Percentiles rank a stretch among this genome's conserved stretches.
These are phyloP conservation scores for Leucania comma DNA, from an alignment of 2,888 invertebrate genomes.

Conservation along the genomic window DNA sequence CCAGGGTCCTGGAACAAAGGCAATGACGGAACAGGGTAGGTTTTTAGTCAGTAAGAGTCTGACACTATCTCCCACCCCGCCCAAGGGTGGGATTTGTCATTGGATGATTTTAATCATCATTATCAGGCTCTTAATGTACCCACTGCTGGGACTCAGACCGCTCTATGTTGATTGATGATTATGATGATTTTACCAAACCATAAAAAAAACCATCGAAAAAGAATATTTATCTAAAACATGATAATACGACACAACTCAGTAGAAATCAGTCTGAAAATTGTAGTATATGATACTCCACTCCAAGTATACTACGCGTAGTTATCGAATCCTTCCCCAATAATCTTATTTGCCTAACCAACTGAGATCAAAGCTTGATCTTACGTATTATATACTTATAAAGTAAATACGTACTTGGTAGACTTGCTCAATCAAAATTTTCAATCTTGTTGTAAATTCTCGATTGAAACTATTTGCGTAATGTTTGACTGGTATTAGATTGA, in stretches of 20 bases:
- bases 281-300: conserved; percentile 15
- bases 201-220: too few species aligned
- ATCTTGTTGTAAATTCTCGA: background rate
- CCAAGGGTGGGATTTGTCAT: too few species aligned
- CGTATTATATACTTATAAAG: conserved; percentile 4
- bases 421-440: conserved; percentile 20
- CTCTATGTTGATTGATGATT: too few species aligned
- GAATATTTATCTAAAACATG: too few species aligned
- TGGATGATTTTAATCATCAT: too few species aligned
- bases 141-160: too few species aligned
- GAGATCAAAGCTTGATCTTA: conserved; percentile 42
- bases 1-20: too few species aligned
- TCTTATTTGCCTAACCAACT: conserved; percentile 30
- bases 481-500: background rate
- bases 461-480: background rate
- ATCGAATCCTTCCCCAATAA: conserved; percentile 24
- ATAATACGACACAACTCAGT: background rate
- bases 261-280: background rate
- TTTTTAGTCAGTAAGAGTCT: too few species aligned
- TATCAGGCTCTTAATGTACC: too few species aligned
- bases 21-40: too few species aligned
- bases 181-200: too few species aligned
- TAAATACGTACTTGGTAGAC: background rate
- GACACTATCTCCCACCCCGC: too few species aligned
- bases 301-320: background rate